Conservation (phyloP, 1,140 invertebrate genomes). For the Dufourea novaeangliae region DNA sequence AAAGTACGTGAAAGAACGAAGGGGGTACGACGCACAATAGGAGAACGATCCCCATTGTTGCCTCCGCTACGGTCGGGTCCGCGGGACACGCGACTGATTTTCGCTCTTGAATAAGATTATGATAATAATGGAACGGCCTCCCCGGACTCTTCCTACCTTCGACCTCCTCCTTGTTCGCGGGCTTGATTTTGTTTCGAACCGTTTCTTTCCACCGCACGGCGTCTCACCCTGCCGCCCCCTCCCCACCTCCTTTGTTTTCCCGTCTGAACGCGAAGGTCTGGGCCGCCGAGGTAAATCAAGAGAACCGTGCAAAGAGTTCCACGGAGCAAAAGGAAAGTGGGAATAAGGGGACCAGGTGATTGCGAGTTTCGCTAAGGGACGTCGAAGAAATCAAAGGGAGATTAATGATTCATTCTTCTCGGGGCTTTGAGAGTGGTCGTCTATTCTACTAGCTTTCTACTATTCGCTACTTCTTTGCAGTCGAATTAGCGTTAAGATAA, state of each 20-base stretch:
- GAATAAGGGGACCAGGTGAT: constrained; percentile 13
- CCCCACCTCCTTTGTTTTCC: constrained; percentile 3
- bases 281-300: background rate
- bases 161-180: constrained; percentile 25
- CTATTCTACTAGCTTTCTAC: background rate
- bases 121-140: constrained; percentile 70
- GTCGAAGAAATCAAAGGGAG: constrained; percentile 37
- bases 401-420: constrained; percentile 40
- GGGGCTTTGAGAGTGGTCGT: background rate
- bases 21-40: constrained; percentile 54
- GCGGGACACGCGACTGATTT: constrained; percentile 75
- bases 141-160: constrained; percentile 26
- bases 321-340: constrained; percentile 1
- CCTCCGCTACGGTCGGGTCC: constrained; percentile 54
- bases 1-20: constrained; percentile 46
- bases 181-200: constrained; percentile 67
- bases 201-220: constrained; percentile 15
- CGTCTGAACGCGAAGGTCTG: background rate
- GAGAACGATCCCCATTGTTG: constrained; percentile 66
- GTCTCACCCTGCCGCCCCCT: background rate
- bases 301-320: background rate
- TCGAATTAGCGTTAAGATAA: background rate
- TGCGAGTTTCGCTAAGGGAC: constrained; percentile 13
- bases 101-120: constrained; percentile 77
- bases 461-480: background rate